A percentile compares a stretch with the other conserved stretches of the same genome.
Evolutionary conservation across 2,888 invertebrate genomes (phyloP).

Genomic region (Drosophila antonietae): DNA sequence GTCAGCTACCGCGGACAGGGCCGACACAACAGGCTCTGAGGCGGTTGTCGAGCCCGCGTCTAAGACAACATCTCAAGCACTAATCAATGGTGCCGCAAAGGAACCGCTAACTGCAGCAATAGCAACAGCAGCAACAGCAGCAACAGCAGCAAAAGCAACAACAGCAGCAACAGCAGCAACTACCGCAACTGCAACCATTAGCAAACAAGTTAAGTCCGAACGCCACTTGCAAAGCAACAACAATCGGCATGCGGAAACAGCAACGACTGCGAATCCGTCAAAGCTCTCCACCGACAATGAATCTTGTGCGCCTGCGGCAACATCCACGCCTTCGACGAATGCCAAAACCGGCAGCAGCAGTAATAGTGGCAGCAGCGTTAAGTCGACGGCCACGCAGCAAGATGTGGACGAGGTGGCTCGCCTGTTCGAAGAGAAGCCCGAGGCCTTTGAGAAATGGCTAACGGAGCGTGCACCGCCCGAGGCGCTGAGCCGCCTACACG

Average conservation of each 20-base stretch:
- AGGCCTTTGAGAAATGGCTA: conserved; percentile 90
- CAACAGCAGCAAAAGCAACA: conserved; percentile 14
- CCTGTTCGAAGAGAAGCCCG: conserved; percentile 88
- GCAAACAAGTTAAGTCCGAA: conserved; percentile 60
- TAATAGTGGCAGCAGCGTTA: conserved; percentile 13
- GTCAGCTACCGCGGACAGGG: conserved; percentile 55
- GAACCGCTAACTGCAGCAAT: conserved; percentile 28
- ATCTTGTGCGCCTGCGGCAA: conserved; percentile 25
- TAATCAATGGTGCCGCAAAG: conserved; percentile 74
- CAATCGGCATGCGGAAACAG: conserved; percentile 51
- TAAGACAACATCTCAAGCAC: conserved; percentile 47
- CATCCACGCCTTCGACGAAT: conserved; percentile 12
- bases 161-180: conserved; percentile 18
- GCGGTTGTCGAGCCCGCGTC: conserved; percentile 41
- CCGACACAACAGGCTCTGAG: conserved; percentile 40
- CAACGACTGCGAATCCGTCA: conserved; percentile 36
- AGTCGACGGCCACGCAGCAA: conserved; percentile 62
- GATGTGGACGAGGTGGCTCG: conserved; percentile 84
- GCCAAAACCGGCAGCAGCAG: conserved; percentile 36
- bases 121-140: not conserved
- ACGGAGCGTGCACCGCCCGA: conserved; percentile 90
- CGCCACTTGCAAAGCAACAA: conserved; percentile 65
- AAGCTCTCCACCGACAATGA: conserved; percentile 31
- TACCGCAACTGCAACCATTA: conserved; percentile 37
- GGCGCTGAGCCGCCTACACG: conserved; percentile 87